Conservation (phyloP, 2,888 invertebrate genomes). For the Dicyrtomina minuta region DNA sequence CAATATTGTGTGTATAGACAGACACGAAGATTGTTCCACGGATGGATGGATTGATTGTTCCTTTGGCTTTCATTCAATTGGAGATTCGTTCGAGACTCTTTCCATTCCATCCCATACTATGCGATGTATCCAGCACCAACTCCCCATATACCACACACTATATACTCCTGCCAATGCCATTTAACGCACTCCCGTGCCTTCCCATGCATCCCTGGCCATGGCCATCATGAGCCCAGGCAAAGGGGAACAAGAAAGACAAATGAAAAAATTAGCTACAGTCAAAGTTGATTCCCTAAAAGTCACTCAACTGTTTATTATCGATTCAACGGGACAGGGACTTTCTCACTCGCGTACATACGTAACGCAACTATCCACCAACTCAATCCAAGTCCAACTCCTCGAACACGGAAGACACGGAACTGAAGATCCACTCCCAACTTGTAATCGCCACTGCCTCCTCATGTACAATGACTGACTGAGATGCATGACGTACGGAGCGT, state of each 20-base stretch:
- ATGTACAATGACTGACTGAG: too few relatives aligned
- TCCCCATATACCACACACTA: too few relatives aligned
- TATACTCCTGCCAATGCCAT: too few relatives aligned
- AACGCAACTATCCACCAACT: neutral
- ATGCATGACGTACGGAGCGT: neutral
- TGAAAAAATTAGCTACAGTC: conserved; percentile 28
- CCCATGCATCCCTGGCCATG: neutral
- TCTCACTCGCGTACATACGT: neutral
- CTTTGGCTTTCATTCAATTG: too few relatives aligned
- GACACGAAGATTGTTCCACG: too few relatives aligned
- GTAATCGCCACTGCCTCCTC: too few relatives aligned
- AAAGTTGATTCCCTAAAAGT: conserved; percentile 20
- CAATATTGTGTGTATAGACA: too few relatives aligned
- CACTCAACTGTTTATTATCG: conserved; percentile 34
- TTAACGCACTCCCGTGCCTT: too few relatives aligned
- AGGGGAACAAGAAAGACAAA: conserved; percentile 14
- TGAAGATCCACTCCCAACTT: neutral
- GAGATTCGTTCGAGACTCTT: neutral
- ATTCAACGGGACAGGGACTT: conserved; percentile 9
- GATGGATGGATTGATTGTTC: too few relatives aligned
- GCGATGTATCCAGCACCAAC: too few relatives aligned
- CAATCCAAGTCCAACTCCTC: too few relatives aligned
- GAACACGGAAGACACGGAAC: too few relatives aligned
- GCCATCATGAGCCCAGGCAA: neutral
- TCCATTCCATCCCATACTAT: neutral